Evolutionary conservation across 2,797 vertebrate genomes (phyloP), one percentile per base, ranked within the genome.

Genomic region (Pagetopsis macropterus): DNA sequence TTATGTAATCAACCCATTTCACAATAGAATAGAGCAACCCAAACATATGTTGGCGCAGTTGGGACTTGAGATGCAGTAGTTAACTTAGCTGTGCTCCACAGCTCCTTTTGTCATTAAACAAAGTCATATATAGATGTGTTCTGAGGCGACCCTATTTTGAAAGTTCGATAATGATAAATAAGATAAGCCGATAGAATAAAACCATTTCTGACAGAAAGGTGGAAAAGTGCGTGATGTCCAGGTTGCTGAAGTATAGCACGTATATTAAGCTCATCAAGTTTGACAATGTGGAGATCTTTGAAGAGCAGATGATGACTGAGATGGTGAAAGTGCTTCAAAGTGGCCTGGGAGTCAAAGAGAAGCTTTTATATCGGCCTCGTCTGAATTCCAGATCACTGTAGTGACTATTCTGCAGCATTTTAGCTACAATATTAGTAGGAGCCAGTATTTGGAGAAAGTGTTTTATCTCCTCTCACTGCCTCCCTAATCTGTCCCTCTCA

Each of bases 341-440:
- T 68, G 70, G 58, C 57, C 58, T 61, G 15, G 19, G 71, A 44
- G 55, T 75, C 49, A 14, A 52, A 44, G 16, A 71, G 45, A 59
- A 12, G 15, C 52, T 64, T 72, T 40, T 33, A 1, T 15, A 40
- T 37, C 1, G 41, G 41, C 75, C 49, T 70, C 0, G 63, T 75
- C 60, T 82, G 76, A 50, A 17, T 62, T 81, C 33, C 76, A 79
- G 74, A 74, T 74, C 64, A 52, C 56, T 76, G 74, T 7, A 33
- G 74, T 48, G 75, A 82, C 75, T 27, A 27, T 27, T 27, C 27
- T 27, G 27, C 27, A 27, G 27, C 4, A 74, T 71, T 69, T 71
- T 13, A 55, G 62, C 60, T 56, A 15, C 21, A 27, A 16, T 59
- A 46, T 72, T 52, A 72, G 59, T 52, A 3, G 78, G 33, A 65